Evolutionary conservation across 2,113 vertebrate species (phyloP), one percentile per base, ranked within the genome.

Genomic region (Capra hircus): DNA sequence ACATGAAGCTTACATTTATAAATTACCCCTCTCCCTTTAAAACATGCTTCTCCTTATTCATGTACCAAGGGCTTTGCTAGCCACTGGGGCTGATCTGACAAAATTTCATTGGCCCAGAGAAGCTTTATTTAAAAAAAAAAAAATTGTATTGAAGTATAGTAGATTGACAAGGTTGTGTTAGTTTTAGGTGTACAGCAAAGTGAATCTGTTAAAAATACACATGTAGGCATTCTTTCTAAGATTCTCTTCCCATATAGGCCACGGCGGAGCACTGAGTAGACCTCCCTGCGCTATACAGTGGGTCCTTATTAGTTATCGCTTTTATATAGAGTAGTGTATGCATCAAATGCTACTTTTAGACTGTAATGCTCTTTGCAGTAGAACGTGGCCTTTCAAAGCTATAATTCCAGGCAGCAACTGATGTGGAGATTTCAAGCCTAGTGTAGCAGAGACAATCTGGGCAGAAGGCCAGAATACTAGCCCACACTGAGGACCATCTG

Each of bases 251-350:
- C 40, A 43, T 43, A 43, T 27, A 77, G 36, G 71, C 40, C 71
- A 77, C 6, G 1, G 43, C 0, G 0, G 40, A 77, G 36, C 40
- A 77, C 0, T 27, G 36, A 77, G 23, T 4, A 77, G 71, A 77
- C 23, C 23, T 77, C 40, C 40, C 21, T 27, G 12, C 7, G 3
- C 40, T 43, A 43, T 43, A 43, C 23, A 14, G 23, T 7, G 3
- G 40, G 71, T 27, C 71, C 71, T 43, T 77, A 77, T 43, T 77
- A 43, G 71, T 43, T 14, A 21, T 43, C 2, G 3, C 71, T 77
- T 43, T 43, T 27, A 77, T 43, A 43, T 27, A 27, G 36, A 43
- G 6, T 43, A 77, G 40, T 14, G 40, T 27, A 27, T 77, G 71
- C 15, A 43, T 43, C 71, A 55, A 96, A 55, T n/a, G 33, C 88